phyloP scores from a whole-genome alignment of 2,113 vertebrate genomes.

The Heterocephalus glaber region DNA sequence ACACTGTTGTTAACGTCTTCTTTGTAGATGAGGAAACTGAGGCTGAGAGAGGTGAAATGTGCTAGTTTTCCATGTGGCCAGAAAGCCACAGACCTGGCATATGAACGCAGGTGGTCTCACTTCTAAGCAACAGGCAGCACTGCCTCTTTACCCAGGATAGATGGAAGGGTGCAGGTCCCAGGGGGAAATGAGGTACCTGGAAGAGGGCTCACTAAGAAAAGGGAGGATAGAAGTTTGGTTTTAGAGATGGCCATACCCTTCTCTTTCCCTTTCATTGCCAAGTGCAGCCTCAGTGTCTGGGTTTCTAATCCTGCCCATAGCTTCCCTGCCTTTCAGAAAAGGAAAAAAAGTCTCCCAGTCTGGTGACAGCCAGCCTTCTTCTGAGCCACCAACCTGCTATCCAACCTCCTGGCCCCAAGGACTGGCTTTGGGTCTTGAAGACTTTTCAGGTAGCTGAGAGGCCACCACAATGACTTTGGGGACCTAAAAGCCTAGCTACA shows the following conservation, averaged over 20 bases:
- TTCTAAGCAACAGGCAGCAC: neutral
- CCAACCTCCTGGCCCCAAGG: neutral
- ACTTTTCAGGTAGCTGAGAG: neutral
- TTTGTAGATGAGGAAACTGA: neutral
- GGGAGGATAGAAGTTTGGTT: neutral
- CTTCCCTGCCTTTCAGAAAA: neutral
- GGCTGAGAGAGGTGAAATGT: neutral
- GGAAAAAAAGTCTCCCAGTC: neutral
- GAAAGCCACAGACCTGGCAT: neutral
- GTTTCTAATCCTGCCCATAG: neutral
- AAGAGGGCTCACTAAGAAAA: neutral
- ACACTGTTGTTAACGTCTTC: neutral
- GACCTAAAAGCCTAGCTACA: neutral
- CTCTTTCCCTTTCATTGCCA: neutral
- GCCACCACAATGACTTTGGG: neutral
- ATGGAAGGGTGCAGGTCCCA: neutral
- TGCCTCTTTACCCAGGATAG: neutral
- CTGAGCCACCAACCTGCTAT: neutral
- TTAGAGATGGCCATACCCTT: neutral
- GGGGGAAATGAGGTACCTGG: neutral
- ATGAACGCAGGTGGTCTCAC: neutral
- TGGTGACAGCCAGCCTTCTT: neutral
- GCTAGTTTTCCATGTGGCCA: neutral
- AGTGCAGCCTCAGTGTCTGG: neutral
- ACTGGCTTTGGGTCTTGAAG: neutral